Conservation (phyloP, 2,113 vertebrate species). For the Oreochromis niloticus region DNA sequence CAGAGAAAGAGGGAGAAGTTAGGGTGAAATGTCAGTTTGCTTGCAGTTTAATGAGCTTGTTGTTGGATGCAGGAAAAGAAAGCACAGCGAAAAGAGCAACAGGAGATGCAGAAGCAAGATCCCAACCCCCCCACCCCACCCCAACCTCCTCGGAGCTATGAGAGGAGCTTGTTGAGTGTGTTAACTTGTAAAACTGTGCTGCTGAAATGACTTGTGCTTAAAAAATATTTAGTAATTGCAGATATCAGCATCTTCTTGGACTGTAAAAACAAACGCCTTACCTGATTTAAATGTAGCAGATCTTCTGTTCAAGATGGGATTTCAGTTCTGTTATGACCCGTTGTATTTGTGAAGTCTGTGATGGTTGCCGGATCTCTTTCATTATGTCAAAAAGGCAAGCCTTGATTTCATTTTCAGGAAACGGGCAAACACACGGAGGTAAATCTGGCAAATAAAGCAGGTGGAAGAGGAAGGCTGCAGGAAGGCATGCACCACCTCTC, state of each 20-base stretch:
- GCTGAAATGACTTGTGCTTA: background rate
- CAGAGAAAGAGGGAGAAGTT: slow-evolving; percentile 38
- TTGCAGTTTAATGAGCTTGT: slow-evolving; percentile 70
- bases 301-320: background rate
- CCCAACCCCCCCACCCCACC: background rate
- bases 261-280: background rate
- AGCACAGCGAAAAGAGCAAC: slow-evolving; percentile 35
- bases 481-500: background rate
- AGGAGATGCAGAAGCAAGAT: slow-evolving; percentile 4
- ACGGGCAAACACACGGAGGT: background rate
- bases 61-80: slow-evolving; percentile 50
- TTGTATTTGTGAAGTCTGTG: background rate
- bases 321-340: background rate
- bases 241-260: background rate
- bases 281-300: background rate
- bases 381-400: background rate
- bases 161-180: background rate
- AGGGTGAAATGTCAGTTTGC: slow-evolving; percentile 68
- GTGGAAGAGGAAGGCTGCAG: background rate
- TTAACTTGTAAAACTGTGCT: background rate
- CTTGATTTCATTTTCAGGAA: background rate
- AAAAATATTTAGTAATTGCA: background rate
- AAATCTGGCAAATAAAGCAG: background rate
- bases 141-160: background rate
- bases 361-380: background rate